Evolutionary conservation across 2,797 vertebrate species (phyloP).

Genomic region (Fratercula arctica): DNA sequence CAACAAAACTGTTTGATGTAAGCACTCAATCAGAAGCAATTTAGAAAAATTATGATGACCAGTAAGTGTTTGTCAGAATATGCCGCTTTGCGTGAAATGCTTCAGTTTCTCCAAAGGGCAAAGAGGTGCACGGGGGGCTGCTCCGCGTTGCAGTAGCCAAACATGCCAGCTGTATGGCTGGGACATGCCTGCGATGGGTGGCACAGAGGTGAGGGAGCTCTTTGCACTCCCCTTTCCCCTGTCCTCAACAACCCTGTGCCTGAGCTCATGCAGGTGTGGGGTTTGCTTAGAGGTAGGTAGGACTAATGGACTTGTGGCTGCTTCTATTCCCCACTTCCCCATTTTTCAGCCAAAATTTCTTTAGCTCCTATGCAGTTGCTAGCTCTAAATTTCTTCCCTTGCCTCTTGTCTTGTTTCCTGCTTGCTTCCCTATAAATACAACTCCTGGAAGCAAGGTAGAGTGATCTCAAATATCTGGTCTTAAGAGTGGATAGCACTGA

Average conservation of each 20-base stretch:
- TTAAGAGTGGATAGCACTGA: neutral
- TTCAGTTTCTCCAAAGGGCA: neutral
- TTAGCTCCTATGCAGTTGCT: neutral
- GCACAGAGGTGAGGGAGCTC: neutral
- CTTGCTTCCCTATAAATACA: neutral
- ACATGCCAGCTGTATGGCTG: fast-evolving
- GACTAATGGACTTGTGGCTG: fast-evolving
- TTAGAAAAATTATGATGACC: neutral
- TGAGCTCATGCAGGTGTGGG: fast-evolving
- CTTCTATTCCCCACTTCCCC: neutral
- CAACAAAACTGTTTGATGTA: neutral
- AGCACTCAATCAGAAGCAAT: neutral
- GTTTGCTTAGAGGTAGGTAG: neutral
- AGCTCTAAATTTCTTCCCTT: neutral
- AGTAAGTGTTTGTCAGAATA: neutral
- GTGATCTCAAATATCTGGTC: neutral
- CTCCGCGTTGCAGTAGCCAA: fast-evolving
- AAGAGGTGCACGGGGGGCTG: neutral
- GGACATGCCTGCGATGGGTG: fast-evolving
- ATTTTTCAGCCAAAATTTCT: neutral
- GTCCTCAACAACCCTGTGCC: neutral
- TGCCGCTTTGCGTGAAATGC: fast-evolving
- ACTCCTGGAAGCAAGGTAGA: neutral
- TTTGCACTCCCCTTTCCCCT: fast-evolving
- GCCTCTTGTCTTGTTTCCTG: neutral